Conservation (phyloP, 1,140 invertebrate genomes). For the Pachypeltis micranthus region DNA sequence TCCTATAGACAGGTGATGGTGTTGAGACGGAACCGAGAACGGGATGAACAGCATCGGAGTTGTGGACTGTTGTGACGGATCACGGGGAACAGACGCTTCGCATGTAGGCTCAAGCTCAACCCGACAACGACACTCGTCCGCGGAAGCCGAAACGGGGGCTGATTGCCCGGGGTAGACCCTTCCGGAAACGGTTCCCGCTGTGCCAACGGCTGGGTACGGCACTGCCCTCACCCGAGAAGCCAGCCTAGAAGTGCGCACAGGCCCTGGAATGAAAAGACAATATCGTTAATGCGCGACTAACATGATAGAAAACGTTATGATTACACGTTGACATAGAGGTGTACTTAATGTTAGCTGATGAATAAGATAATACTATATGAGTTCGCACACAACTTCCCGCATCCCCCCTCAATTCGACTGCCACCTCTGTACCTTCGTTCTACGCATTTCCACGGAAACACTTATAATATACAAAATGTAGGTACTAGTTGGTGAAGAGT, state of each 20-base stretch:
- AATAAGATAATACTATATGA: too few relatives aligned
- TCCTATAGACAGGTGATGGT: constrained; percentile 24
- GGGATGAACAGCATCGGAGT: constrained; percentile 43
- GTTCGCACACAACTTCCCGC: too few relatives aligned
- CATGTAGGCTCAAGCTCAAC: constrained; percentile 19
- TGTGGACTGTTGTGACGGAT: constrained; percentile 29
- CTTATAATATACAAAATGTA: too few relatives aligned
- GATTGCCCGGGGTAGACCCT: constrained; percentile 16
- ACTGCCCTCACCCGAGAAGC: constrained; percentile 21
- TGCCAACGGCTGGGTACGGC: constrained; percentile 21
- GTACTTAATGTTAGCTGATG: too few relatives aligned
- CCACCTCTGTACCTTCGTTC: too few relatives aligned
- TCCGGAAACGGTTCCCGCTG: background rate
- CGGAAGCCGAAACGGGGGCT: background rate
- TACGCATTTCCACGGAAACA: too few relatives aligned
- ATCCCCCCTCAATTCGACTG: too few relatives aligned
- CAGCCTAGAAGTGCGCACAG: constrained; percentile 21
- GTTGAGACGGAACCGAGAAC: constrained; percentile 36
- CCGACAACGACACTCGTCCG: constrained; percentile 17
- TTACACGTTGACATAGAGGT: too few relatives aligned
- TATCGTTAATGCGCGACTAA: background rate
- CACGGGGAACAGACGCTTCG: constrained; percentile 23
- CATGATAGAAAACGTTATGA: background rate
- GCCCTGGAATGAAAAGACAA: constrained; percentile 11
- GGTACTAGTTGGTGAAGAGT: too few relatives aligned